phyloP scores from a whole-genome alignment of 2,797 vertebrate species.

The Lutjanus campechanus region DNA sequence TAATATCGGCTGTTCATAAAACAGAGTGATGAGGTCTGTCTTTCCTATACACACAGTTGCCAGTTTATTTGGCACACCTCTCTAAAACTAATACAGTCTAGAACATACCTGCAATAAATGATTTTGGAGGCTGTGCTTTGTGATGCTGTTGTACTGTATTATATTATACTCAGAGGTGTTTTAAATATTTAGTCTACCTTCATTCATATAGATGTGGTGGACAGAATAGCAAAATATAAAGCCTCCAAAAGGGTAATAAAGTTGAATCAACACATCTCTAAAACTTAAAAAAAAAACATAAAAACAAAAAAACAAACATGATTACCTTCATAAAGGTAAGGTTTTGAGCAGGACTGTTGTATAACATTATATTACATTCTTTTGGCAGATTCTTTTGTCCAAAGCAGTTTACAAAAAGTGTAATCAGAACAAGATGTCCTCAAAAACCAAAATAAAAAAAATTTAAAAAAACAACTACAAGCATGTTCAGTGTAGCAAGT shows the following conservation, averaged over 20 bases:
- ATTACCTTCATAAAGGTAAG: background rate
- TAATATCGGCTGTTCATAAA: background rate
- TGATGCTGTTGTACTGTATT: background rate
- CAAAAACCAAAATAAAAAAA: too few relatives aligned
- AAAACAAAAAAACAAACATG: too few relatives aligned
- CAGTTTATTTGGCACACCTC: background rate
- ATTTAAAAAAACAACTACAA: background rate
- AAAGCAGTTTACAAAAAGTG: background rate
- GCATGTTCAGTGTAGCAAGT: background rate
- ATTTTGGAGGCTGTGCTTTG: background rate
- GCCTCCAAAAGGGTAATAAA: background rate
- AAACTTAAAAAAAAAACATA: too few relatives aligned
- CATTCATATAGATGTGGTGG: background rate
- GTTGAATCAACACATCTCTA: background rate
- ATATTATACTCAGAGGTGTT: background rate
- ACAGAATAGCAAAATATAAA: background rate
- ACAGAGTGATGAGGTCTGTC: background rate
- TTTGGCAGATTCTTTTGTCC: background rate
- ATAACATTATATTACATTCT: background rate
- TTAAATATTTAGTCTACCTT: background rate
- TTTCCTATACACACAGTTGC: background rate
- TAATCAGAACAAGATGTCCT: background rate
- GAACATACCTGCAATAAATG: background rate
- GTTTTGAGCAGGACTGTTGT: background rate
- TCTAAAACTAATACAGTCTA: background rate